These are phyloP conservation scores for Odontamblyopus rebecca DNA, from an alignment of 2,797 vertebrate genomes.

Conservation along the genomic window DNA sequence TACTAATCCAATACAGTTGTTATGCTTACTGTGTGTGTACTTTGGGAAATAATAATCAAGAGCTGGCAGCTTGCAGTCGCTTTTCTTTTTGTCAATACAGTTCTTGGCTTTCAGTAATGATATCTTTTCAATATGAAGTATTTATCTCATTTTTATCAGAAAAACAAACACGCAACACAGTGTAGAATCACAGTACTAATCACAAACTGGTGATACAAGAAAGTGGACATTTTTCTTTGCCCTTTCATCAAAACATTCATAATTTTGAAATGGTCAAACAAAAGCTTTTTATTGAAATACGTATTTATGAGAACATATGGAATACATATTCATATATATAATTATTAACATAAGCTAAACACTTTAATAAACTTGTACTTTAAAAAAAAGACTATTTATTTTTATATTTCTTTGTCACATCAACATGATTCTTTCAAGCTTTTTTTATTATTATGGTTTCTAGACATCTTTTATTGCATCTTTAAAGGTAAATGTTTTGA, in stretches of 20 bases:
- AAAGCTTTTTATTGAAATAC: no score
- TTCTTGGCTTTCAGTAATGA: background rate
- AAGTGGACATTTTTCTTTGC: no score
- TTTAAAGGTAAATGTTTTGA: background rate
- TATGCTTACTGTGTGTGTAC: background rate
- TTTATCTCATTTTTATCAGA: background rate
- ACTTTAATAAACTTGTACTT: no score
- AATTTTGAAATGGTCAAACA: no score
- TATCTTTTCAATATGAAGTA: background rate
- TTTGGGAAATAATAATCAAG: background rate
- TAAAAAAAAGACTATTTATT: no score
- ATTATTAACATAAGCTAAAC: no score
- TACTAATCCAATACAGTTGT: conserved; percentile 3
- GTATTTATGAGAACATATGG: no score
- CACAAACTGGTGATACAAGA: no score
- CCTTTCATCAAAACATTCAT: no score
- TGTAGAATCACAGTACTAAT: background rate
- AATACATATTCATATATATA: no score
- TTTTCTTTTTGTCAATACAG: background rate
- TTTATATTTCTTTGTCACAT: no score
- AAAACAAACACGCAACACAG: background rate
- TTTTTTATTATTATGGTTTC: background rate
- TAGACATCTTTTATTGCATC: background rate
- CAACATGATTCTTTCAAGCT: no score
- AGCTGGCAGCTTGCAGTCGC: background rate